Evolutionary conservation across 2,888 invertebrate species (phyloP).

Genomic region (Apoda limacodes): DNA sequence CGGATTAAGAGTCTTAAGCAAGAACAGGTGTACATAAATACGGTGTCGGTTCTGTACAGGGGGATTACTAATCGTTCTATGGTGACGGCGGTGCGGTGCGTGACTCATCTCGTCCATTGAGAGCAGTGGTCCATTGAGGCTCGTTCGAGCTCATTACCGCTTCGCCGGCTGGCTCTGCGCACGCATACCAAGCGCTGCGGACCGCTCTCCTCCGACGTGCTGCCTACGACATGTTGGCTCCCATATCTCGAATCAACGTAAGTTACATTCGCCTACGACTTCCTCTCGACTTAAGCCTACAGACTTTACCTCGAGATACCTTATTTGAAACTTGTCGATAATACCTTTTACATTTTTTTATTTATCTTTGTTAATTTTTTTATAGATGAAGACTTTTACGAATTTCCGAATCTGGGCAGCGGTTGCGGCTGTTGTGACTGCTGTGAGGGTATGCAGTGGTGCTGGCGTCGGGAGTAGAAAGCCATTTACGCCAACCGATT

Average conservation of each 20-base stretch:
- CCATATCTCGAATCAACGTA: constrained; percentile 53
- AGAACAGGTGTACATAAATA: constrained; percentile 39
- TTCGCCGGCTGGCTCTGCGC: constrained; percentile 66
- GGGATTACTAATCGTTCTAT: constrained; percentile 49
- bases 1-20: too few species aligned
- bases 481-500: constrained; percentile 59
- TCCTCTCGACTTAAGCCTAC: constrained; percentile 40
- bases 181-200: constrained; percentile 57
- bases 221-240: constrained; percentile 50
- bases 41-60: constrained; percentile 42
- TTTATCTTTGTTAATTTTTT: constrained; percentile 26
- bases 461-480: constrained; percentile 51
- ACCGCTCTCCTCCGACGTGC: constrained; percentile 48
- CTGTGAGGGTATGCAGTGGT: constrained; percentile 43
- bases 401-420: constrained; percentile 54
- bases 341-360: constrained; percentile 18
- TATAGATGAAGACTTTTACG: constrained; percentile 56
- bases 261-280: constrained; percentile 60
- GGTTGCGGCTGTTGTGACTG: constrained; percentile 46
- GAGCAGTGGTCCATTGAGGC: constrained; percentile 57
- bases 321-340: constrained; percentile 1
- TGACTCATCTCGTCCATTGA: constrained; percentile 56
- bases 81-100: constrained; percentile 59
- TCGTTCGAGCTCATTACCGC: constrained; percentile 62
- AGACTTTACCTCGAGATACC: constrained; percentile 15